phyloP scores from a whole-genome alignment of 2,797 vertebrate genomes.

The Thripadectes ignobilis region DNA sequence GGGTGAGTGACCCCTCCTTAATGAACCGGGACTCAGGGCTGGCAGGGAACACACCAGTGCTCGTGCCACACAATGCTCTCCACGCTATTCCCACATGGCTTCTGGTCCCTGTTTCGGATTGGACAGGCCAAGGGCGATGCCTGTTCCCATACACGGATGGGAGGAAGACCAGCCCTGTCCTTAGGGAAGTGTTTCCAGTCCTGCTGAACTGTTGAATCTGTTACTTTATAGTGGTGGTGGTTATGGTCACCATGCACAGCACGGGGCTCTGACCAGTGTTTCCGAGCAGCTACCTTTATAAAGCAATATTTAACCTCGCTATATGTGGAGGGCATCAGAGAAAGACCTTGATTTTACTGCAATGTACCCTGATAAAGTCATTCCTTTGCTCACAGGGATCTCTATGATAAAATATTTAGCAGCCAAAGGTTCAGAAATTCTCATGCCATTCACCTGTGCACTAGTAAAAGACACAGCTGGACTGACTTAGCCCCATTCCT shows the following conservation, averaged over 20 bases:
- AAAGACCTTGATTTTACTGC: neutral
- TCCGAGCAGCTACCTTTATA: neutral
- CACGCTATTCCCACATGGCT: neutral
- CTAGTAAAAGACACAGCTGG: neutral
- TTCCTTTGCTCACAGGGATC: neutral
- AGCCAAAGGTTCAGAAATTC: neutral
- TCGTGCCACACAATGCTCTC: neutral
- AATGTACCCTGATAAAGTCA: neutral
- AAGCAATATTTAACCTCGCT: neutral
- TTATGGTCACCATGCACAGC: neutral
- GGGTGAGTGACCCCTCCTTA: neutral
- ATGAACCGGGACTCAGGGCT: neutral
- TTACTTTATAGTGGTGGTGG: neutral
- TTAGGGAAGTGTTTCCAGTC: neutral
- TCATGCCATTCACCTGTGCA: neutral
- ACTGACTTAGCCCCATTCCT: neutral
- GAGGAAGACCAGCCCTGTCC: neutral
- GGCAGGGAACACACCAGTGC: neutral
- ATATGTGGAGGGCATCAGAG: fast-evolving
- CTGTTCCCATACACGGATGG: neutral
- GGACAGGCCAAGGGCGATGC: neutral
- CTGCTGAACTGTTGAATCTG: neutral
- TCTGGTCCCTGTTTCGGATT: neutral
- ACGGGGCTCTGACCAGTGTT: neutral
- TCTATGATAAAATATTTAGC: neutral